Conservation (phyloP, 2,113 vertebrate genomes). For the Pogonocichla stellata region DNA sequence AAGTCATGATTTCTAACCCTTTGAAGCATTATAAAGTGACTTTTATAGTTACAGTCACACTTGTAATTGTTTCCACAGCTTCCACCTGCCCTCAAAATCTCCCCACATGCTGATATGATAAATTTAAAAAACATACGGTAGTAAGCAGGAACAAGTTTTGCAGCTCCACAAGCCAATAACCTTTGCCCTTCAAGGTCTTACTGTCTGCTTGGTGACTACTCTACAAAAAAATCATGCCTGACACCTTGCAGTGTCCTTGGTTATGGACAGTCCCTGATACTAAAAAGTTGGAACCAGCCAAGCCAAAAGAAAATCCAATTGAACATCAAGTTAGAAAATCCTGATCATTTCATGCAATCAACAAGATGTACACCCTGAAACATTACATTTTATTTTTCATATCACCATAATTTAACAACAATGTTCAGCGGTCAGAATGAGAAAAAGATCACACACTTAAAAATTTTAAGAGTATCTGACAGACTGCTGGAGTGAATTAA, state of each 20-base stretch:
- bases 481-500: background rate
- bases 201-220: background rate
- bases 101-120: background rate
- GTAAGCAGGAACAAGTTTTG: constrained; percentile 47
- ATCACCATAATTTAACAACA: background rate
- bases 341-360: background rate
- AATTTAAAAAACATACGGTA: background rate
- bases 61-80: background rate
- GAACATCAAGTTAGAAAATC: background rate
- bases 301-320: background rate
- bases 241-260: background rate
- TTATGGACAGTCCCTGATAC: background rate
- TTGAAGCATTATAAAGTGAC: background rate
- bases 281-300: background rate
- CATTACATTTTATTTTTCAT: background rate
- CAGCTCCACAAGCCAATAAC: constrained; percentile 1
- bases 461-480: background rate
- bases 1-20: background rate
- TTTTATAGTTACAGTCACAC: background rate
- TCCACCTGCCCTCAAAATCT: constrained; percentile 26
- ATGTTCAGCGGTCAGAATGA: background rate
- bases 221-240: background rate
- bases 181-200: background rate
- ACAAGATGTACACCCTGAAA: background rate
- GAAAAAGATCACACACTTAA: background rate